These are phyloP conservation scores for Vanessa tameamea DNA, from an alignment of 1,140 invertebrate genomes.

Conservation along the genomic window DNA sequence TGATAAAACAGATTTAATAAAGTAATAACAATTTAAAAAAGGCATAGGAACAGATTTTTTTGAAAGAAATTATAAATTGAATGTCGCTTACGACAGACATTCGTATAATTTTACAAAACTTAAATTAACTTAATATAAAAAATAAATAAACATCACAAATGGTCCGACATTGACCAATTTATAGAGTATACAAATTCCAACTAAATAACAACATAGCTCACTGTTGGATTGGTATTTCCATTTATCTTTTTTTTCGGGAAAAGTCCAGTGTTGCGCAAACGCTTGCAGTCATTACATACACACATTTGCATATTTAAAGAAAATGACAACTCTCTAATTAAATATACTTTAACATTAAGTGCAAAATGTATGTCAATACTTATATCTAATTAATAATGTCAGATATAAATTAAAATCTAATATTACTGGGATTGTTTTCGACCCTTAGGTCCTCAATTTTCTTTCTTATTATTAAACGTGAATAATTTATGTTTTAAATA, in stretches of 20 bases:
- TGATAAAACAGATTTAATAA: not conserved
- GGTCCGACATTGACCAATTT: not conserved
- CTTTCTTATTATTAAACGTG: not conserved
- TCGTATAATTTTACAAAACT: conserved; percentile 3
- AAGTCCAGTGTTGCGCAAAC: conserved; percentile 25
- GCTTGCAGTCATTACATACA: conserved; percentile 12
- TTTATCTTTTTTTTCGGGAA: not conserved
- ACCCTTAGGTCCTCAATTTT: not conserved
- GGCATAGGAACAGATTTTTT: not conserved
- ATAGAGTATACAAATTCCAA: not conserved
- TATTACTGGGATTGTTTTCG: conserved; percentile 11
- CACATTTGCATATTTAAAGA: conserved; percentile 27
- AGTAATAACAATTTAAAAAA: not conserved
- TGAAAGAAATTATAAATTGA: not conserved
- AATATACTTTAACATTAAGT: conserved; percentile 50
- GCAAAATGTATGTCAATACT: conserved; percentile 57
- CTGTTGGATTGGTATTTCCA: not conserved
- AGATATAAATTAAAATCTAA: conserved; percentile 17
- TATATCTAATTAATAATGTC: conserved; percentile 38
- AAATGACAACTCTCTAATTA: conserved; percentile 47
- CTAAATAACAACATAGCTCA: not conserved
- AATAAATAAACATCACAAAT: conserved; percentile 15
- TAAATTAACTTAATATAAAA: conserved; percentile 7
- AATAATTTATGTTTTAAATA: not conserved
- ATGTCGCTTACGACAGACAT: not conserved